A percentile compares a stretch with the other conserved stretches of the same genome.
These are phyloP conservation scores for Brachionus plicatilis DNA, from an alignment of 1,140 invertebrate genomes.

Conservation along the genomic window DNA sequence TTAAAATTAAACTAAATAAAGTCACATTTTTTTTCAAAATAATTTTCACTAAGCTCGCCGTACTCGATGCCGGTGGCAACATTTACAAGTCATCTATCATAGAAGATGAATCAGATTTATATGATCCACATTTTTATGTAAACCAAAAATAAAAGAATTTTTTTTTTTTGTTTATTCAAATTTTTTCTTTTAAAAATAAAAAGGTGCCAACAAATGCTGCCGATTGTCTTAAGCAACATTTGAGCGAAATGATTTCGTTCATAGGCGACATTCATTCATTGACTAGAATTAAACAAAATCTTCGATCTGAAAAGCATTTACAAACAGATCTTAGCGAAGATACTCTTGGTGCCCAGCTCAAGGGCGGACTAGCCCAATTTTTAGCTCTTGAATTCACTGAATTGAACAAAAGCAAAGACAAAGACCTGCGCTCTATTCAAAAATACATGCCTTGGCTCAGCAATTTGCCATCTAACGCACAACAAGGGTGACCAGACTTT, in stretches of 20 bases:
- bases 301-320: conserved; percentile 38
- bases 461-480: conserved; percentile 72
- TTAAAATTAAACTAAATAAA: conserved; percentile 27
- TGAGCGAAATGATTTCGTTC: conserved; percentile 90
- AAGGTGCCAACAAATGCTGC: conserved; percentile 72
- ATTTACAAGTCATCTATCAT: conserved; percentile 49
- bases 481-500: conserved; percentile 66
- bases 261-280: conserved; percentile 90
- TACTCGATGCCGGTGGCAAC: conserved; percentile 71
- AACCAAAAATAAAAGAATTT: not conserved
- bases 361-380: conserved; percentile 89
- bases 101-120: conserved; percentile 24
- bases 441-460: conserved; percentile 87
- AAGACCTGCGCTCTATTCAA: conserved; percentile 61
- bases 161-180: not conserved
- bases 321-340: conserved; percentile 62
- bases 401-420: conserved; percentile 28
- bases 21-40: not conserved
- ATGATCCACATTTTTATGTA: conserved; percentile 39
- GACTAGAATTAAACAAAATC: conserved; percentile 82
- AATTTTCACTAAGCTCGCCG: conserved; percentile 54
- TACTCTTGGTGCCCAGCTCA: conserved; percentile 85
- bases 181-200: not conserved
- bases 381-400: conserved; percentile 83
- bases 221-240: conserved; percentile 83